These are phyloP conservation scores for Megamerina dolium DNA, from an alignment of 2,888 invertebrate species.

Conservation along the genomic window DNA sequence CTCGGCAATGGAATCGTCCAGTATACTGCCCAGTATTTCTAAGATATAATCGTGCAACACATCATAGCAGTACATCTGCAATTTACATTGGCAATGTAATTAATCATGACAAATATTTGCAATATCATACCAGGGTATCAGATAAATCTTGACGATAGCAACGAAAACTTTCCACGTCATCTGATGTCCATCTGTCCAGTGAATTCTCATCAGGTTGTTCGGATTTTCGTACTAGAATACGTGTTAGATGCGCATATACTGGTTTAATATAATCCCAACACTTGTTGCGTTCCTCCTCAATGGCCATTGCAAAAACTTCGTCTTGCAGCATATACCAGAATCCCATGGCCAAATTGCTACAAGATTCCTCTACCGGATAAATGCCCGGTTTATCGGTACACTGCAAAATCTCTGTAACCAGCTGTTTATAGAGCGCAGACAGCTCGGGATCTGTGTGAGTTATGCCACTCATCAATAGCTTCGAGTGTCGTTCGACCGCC, in stretches of 20 bases:
- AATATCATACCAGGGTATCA: conserved; percentile 64
- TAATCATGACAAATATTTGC: not conserved
- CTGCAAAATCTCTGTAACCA: conserved; percentile 68
- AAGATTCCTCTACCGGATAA: conserved; percentile 82
- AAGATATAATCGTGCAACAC: conserved; percentile 71
- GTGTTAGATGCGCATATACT: conserved; percentile 71
- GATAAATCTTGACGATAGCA: conserved; percentile 83
- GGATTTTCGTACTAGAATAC: conserved; percentile 72
- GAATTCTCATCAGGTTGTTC: conserved; percentile 62
- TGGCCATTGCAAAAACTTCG: conserved; percentile 43
- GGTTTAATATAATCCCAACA: conserved; percentile 59
- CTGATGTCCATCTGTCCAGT: conserved; percentile 59
- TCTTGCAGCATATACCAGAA: conserved; percentile 86
- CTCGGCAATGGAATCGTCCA: conserved; percentile 54
- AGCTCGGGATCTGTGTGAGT: conserved; percentile 47
- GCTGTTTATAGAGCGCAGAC: conserved; percentile 53
- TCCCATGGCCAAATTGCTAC: conserved; percentile 78
- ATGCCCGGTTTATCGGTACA: conserved; percentile 75
- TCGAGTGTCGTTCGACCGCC: conserved; percentile 66
- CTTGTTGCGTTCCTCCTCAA: conserved; percentile 37
- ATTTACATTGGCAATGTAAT: conserved; percentile 2
- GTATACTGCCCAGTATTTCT: conserved; percentile 60
- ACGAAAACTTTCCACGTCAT: conserved; percentile 79
- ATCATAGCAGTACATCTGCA: conserved; percentile 77
- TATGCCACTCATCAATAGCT: conserved; percentile 47